Evolutionary conservation across 2,888 invertebrate genomes (phyloP), one percentile per base, ranked within the genome.

Genomic region (Tetranychus piercei): DNA sequence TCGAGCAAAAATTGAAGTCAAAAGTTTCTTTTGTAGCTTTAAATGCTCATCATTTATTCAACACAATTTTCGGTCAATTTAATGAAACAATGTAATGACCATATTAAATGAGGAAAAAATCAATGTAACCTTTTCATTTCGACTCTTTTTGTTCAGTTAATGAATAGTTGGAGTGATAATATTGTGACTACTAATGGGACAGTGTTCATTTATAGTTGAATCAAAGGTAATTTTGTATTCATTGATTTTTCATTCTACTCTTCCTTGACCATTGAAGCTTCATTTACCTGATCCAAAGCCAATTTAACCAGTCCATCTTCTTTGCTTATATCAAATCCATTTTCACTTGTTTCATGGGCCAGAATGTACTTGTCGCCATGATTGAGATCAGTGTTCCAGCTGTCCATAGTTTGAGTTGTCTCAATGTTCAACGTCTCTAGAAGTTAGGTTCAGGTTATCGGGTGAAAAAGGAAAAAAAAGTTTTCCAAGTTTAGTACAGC

Each of bases 201-300:
- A 34, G 5, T 34, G 34, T 34, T 3, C 34, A 34, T 34, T 34
- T 34, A 34, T 34, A 34, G 34, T 34, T 34, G 34, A 34, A 34
- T 34, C 34, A 34, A 34, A 34, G 3, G 34, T 34, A 34, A 34
- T 34, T 34, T 34, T 34, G 34, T 1, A 34, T 55, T 55, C 15
- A 55, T 55, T 55, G 15, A 55, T 55, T 34, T 34, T 34, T 34
- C 34, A 3, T 34, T 34, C 4, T 34, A 34, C 34, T 34, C 3
- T 34, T 34, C 34, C 3, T 3, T 34, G 5, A 34, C 34, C 34
- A 34, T 34, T 23, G 23, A 23, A 15, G 45, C 15, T 43, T 71
- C n/a, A 20, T 20, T 45, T 70, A 74, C 74, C 74, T 74, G 74
- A 44, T 74, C 74, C 1, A 70, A 55, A 55, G 74, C 70, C n/a